Conservation (phyloP, 2,797 vertebrate species). For the Oreochromis mossambicus region DNA sequence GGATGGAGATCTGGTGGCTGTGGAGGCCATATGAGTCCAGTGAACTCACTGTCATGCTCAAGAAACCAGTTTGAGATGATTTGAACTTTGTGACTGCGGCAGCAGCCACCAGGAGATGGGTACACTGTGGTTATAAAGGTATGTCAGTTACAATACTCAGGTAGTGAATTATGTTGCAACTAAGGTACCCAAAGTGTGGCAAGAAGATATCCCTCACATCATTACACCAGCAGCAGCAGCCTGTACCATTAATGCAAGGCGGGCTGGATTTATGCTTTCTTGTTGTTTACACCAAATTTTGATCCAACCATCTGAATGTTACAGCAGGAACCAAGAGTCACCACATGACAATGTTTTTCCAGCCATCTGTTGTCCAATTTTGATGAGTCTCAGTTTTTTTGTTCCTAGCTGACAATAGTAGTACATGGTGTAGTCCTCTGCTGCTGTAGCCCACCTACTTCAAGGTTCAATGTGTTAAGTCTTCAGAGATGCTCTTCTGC, state of each 20-base stretch:
- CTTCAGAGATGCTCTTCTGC: not conserved
- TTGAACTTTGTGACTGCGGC: not conserved
- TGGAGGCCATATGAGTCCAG: not conserved
- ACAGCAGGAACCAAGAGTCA: not conserved
- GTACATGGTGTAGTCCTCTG: not conserved
- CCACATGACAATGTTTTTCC: not conserved
- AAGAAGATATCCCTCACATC: not conserved
- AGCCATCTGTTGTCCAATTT: not conserved
- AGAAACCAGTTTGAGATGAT: not conserved
- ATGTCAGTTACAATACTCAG: not conserved
- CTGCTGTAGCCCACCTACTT: not conserved
- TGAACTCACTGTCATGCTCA: not conserved
- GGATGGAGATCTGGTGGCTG: not conserved
- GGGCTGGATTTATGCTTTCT: not conserved
- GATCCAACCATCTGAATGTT: not conserved
- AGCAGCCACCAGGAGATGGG: not conserved
- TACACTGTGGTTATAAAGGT: not conserved
- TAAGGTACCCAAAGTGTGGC: not conserved
- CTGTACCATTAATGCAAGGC: not conserved
- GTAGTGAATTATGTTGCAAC: not conserved
- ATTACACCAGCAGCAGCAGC: not conserved
- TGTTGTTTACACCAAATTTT: not conserved
- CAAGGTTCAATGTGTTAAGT: not conserved
- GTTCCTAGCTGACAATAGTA: not conserved
- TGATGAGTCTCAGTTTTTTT: not conserved